phyloP scores from a whole-genome alignment of 2,888 invertebrate genomes.

The Disparrhopalites patrizii region DNA sequence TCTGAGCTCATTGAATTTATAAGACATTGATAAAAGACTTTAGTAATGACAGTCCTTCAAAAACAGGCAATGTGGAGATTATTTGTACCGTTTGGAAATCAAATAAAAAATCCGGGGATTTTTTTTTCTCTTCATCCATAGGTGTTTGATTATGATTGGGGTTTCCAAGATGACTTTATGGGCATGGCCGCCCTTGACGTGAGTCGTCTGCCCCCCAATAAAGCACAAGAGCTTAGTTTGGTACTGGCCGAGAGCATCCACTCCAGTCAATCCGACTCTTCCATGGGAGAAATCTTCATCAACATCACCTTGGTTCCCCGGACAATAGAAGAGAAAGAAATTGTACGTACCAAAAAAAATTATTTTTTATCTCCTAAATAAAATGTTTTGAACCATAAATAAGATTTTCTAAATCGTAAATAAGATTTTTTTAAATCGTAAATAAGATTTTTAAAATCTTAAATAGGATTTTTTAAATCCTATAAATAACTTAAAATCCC shows the following conservation, averaged over 20 bases:
- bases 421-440: no score
- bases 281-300: constrained; percentile 79
- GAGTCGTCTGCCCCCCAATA: constrained; percentile 70
- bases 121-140: constrained; percentile 51
- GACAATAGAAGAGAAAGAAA: constrained; percentile 90
- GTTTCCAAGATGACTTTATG: constrained; percentile 93
- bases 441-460: no score
- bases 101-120: no score
- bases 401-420: no score
- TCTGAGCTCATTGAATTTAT: no score
- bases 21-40: no score
- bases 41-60: no score
- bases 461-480: no score
- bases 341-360: constrained; percentile 63
- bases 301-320: constrained; percentile 84
- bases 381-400: no score
- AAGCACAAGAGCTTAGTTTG: constrained; percentile 66
- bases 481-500: no score
- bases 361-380: not conserved
- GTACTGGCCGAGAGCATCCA: constrained; percentile 69
- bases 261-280: constrained; percentile 57
- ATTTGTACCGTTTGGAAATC: no score
- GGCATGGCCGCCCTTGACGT: constrained; percentile 83
- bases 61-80: no score
- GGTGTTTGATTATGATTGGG: constrained; percentile 98